phyloP scores from a whole-genome alignment of 2,888 invertebrate genomes.

The Xylota segnis region DNA sequence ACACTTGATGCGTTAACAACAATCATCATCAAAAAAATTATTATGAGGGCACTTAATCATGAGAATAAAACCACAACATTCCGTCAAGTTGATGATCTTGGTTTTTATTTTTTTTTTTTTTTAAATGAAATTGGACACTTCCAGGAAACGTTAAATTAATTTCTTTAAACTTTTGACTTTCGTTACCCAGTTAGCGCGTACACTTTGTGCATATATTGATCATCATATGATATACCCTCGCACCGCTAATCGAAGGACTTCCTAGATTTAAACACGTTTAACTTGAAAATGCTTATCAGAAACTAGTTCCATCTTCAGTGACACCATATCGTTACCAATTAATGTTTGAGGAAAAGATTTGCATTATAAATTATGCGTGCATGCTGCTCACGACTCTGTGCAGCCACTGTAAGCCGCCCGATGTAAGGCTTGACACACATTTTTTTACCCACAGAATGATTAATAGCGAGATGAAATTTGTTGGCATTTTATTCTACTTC shows the following conservation, averaged over 20 bases:
- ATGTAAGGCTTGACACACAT: slow-evolving; percentile 24
- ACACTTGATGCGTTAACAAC: slow-evolving; percentile 17
- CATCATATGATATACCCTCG: neutral
- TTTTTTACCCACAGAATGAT: slow-evolving; percentile 32
- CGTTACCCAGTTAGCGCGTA: neutral
- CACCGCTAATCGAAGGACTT: slow-evolving; percentile 31
- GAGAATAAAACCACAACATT: slow-evolving; percentile 14
- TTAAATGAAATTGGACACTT: slow-evolving; percentile 27
- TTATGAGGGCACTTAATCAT: slow-evolving; percentile 39
- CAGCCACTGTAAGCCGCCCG: slow-evolving; percentile 5
- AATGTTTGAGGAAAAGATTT: slow-evolving; percentile 7
- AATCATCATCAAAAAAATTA: slow-evolving; percentile 13
- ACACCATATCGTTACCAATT: slow-evolving; percentile 6
- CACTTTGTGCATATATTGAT: neutral
- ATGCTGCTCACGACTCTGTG: neutral
- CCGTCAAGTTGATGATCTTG: slow-evolving; percentile 1
- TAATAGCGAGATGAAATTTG: slow-evolving; percentile 23
- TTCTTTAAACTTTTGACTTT: slow-evolving; percentile 21
- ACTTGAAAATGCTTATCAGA: slow-evolving; percentile 30
- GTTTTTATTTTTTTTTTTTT: slow-evolving; percentile 1
- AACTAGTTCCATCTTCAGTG: slow-evolving; percentile 42
- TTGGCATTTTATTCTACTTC: slow-evolving; percentile 9
- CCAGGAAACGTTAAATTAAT: slow-evolving; percentile 47
- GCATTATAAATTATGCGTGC: slow-evolving; percentile 30
- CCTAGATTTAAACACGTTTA: slow-evolving; percentile 21